phyloP scores from a whole-genome alignment of 2,113 vertebrate genomes.

The Otis tarda region DNA sequence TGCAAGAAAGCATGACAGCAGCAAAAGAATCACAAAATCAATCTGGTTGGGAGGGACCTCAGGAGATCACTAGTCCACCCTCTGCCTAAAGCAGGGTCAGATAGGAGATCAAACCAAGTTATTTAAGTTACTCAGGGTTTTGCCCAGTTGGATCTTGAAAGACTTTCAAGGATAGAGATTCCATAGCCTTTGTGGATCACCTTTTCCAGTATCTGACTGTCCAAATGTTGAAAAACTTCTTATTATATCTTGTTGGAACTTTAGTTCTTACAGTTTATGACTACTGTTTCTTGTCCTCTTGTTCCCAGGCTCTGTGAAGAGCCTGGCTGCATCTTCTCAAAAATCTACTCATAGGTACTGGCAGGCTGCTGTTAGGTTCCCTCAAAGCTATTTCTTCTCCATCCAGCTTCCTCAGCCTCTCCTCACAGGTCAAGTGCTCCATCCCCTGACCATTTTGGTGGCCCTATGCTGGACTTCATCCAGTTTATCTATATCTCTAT shows the following conservation, averaged over 20 bases:
- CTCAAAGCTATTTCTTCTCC: not conserved
- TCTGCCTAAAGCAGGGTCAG: not conserved
- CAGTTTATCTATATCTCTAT: not conserved
- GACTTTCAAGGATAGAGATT: not conserved
- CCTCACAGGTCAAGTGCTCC: not conserved
- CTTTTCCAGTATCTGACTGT: not conserved
- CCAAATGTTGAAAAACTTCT: not conserved
- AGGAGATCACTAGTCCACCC: not conserved
- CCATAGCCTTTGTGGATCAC: not conserved
- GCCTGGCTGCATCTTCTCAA: not conserved
- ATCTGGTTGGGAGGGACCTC: fast-evolving
- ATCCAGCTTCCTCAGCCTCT: not conserved
- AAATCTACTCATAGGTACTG: not conserved
- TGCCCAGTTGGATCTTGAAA: not conserved
- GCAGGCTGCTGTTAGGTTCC: not conserved
- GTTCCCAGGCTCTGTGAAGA: not conserved
- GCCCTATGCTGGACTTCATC: not conserved
- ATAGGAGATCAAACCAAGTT: not conserved
- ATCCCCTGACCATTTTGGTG: not conserved
- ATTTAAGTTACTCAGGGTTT: not conserved
- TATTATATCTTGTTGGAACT: not conserved
- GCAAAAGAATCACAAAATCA: not conserved
- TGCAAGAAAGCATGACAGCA: not conserved
- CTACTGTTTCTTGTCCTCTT: not conserved
- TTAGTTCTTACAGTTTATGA: not conserved